A percentile compares a stretch with the other conserved stretches of the same genome.
These are phyloP conservation scores for Peromyscus polionotus DNA, from an alignment of 2,113 vertebrate genomes.

Conservation along the genomic window DNA sequence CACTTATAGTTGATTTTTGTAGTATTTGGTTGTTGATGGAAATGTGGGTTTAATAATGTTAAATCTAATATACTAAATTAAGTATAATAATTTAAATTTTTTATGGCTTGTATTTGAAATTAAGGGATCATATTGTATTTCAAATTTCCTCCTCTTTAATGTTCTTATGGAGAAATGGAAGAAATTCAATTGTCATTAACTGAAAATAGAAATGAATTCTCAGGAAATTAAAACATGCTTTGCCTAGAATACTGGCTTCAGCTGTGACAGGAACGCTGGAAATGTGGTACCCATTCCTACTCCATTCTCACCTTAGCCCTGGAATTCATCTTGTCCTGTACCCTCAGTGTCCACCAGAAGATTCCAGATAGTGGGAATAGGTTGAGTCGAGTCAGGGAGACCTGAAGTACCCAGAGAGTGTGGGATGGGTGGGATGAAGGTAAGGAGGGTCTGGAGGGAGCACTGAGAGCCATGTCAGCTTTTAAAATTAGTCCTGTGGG, in stretches of 20 bases:
- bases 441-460: not conserved
- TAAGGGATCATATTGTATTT: not conserved
- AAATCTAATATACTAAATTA: conserved; percentile 34
- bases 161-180: conserved; percentile 19
- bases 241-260: not conserved
- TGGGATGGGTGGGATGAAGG: not conserved
- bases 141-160: conserved; percentile 18
- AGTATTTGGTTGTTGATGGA: conserved; percentile 23
- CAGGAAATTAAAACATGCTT: not conserved
- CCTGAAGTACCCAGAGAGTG: not conserved
- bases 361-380: not conserved
- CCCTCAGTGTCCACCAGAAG: not conserved
- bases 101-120: not conserved
- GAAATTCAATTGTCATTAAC: not conserved
- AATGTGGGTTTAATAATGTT: conserved; percentile 17
- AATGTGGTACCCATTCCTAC: not conserved
- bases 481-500: not conserved
- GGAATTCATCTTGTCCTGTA: not conserved
- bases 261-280: not conserved
- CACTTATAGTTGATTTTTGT: not conserved
- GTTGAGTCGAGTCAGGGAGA: not conserved
- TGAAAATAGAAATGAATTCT: conserved; percentile 52
- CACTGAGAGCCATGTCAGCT: not conserved
- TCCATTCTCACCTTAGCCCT: not conserved
- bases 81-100: conserved; percentile 27